Conservation (phyloP, 1,140 invertebrate genomes). For the Protaetia brevitarsis region DNA sequence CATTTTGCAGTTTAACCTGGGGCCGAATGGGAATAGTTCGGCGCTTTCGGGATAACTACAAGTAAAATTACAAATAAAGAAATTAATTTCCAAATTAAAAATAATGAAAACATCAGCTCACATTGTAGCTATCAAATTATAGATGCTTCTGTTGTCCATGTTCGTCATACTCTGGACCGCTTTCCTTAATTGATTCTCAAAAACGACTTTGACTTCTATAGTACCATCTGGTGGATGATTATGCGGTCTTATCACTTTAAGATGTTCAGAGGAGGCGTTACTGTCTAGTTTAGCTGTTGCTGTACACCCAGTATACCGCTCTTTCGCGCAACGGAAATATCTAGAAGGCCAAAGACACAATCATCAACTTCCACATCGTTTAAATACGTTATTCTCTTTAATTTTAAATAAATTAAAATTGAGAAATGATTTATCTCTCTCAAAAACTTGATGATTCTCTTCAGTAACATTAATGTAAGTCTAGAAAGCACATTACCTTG, state of each 20-base stretch:
- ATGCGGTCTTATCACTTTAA: conserved; percentile 41
- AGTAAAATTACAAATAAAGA: conserved; percentile 8
- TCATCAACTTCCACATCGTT: background rate
- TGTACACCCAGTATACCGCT: conserved; percentile 19
- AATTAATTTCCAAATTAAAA: background rate
- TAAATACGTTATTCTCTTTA: background rate
- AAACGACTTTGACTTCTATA: conserved; percentile 44
- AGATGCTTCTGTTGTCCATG: conserved; percentile 18
- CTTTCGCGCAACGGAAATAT: conserved; percentile 19
- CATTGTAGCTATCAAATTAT: conserved; percentile 17
- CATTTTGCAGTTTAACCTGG: conserved; percentile 19
- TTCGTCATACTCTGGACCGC: conserved; percentile 9
- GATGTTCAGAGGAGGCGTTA: background rate
- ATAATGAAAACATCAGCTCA: background rate
- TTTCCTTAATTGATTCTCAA: conserved; percentile 37
- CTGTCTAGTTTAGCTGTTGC: conserved; percentile 13
- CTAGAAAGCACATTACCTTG: background rate
- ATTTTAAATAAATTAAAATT: background rate
- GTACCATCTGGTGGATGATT: conserved; percentile 44
- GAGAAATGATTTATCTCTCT: background rate
- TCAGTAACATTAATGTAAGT: background rate
- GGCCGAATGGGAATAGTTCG: conserved; percentile 33
- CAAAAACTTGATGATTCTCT: too few species aligned
- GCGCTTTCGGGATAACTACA: conserved; percentile 35
- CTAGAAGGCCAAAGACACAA: background rate